Evolutionary conservation across 2,888 invertebrate genomes (phyloP).

Genomic region (Sphaeridia pumilis): DNA sequence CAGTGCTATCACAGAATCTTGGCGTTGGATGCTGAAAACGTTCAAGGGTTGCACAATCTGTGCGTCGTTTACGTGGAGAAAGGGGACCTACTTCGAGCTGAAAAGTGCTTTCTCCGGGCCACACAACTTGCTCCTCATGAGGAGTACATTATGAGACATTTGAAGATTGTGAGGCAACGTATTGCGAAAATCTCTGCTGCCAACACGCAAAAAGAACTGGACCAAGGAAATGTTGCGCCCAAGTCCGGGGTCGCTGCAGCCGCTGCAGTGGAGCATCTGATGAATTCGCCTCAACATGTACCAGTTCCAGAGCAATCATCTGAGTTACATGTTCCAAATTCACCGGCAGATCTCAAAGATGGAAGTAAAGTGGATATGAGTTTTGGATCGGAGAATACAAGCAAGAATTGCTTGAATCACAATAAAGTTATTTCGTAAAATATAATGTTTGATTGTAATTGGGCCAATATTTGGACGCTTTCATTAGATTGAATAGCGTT

Average conservation of each 20-base stretch:
- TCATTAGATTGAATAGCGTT: too few relatives aligned
- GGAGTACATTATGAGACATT: conserved; percentile 79
- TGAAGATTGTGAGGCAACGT: conserved; percentile 71
- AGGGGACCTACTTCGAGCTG: conserved; percentile 71
- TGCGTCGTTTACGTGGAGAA: conserved; percentile 93
- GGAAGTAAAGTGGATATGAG: background rate
- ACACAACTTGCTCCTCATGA: conserved; percentile 74
- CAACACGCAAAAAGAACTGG: conserved; percentile 21
- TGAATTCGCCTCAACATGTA: too few relatives aligned
- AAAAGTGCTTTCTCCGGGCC: conserved; percentile 69
- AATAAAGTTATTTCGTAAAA: background rate
- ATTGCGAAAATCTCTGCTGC: conserved; percentile 41
- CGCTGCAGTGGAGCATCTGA: conserved; percentile 18
- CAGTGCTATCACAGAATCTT: conserved; percentile 83
- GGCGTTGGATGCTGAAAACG: conserved; percentile 74
- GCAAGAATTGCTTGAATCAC: background rate
- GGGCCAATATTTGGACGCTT: too few relatives aligned
- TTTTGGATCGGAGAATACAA: background rate
- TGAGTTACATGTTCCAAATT: conserved; percentile 11
- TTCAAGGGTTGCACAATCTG: conserved; percentile 88
- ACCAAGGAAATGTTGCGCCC: conserved; percentile 11
- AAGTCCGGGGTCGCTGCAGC: conserved; percentile 2
- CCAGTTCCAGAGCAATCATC: too few relatives aligned
- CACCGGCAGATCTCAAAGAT: background rate
- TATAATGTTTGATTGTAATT: too few relatives aligned